phyloP scores from a whole-genome alignment of 1,140 invertebrate species.

The Neodiprion pinetum region DNA sequence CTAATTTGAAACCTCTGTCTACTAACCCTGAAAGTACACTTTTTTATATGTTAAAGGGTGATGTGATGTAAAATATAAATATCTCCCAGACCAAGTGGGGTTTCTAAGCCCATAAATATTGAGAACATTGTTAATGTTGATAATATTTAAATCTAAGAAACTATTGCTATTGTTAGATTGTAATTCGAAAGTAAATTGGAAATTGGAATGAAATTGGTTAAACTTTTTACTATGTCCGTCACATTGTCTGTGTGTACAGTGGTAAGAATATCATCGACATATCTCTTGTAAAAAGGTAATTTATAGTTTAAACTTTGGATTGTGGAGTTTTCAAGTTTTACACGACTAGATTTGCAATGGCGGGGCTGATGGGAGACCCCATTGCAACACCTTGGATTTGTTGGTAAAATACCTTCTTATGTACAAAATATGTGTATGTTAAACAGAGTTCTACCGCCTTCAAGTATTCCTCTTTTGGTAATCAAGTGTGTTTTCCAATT shows the following conservation, averaged over 20 bases:
- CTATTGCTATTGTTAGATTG: background rate
- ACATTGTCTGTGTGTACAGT: background rate
- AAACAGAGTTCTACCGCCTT: no score
- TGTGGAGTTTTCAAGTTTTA: no score
- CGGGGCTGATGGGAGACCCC: no score
- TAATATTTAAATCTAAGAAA: background rate
- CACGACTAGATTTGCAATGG: no score
- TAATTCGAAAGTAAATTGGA: background rate
- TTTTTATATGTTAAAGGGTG: background rate
- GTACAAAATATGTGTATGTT: no score
- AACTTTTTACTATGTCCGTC: background rate
- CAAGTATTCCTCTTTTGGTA: no score
- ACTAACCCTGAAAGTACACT: background rate
- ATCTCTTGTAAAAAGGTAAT: background rate
- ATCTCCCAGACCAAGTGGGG: no score
- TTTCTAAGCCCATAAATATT: background rate
- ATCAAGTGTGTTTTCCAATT: no score
- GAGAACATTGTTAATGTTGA: background rate
- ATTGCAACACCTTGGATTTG: no score
- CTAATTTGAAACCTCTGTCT: background rate
- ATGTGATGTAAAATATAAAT: no score
- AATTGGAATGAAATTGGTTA: background rate
- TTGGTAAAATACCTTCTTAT: no score
- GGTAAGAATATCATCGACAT: background rate
- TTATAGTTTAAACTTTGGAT: background rate